Conservation (phyloP, 2,888 invertebrate genomes). For the Cataglyphis rosenhaueri region DNA sequence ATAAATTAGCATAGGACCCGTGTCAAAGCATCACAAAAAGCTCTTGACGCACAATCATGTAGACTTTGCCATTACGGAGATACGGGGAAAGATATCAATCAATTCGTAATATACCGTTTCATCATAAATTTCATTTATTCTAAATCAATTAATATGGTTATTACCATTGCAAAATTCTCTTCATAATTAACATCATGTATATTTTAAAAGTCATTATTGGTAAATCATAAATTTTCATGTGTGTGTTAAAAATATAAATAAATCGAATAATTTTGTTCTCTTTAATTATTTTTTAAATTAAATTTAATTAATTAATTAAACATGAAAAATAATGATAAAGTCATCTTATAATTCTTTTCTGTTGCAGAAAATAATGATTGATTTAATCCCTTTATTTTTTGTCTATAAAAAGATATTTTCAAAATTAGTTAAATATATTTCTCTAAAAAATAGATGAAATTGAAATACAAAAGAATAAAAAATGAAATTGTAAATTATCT, state of each 20-base stretch:
- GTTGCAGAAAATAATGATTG: neutral
- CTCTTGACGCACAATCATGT: conserved; percentile 71
- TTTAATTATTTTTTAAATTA: neutral
- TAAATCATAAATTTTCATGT: conserved; percentile 38
- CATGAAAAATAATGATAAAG: neutral
- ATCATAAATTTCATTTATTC: conserved; percentile 48
- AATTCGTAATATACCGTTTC: conserved; percentile 46
- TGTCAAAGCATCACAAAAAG: conserved; percentile 73
- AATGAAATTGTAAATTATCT: neutral
- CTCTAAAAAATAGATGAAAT: neutral
- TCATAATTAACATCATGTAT: conserved; percentile 46
- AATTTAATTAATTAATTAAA: neutral
- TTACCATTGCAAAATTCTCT: conserved; percentile 5
- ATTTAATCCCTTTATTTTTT: neutral
- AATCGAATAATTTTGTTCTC: neutral
- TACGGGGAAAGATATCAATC: conserved; percentile 54
- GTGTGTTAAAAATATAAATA: conserved; percentile 1
- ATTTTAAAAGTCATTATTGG: conserved; percentile 55
- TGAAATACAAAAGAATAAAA: neutral
- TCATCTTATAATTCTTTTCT: neutral
- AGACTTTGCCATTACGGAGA: conserved; percentile 63
- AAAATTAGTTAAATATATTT: neutral
- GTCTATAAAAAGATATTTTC: neutral
- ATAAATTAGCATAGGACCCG: conserved; percentile 76
- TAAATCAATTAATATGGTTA: conserved; percentile 37